phyloP scores from a whole-genome alignment of 2,888 invertebrate species.

The Cremastobaeus sp. region DNA sequence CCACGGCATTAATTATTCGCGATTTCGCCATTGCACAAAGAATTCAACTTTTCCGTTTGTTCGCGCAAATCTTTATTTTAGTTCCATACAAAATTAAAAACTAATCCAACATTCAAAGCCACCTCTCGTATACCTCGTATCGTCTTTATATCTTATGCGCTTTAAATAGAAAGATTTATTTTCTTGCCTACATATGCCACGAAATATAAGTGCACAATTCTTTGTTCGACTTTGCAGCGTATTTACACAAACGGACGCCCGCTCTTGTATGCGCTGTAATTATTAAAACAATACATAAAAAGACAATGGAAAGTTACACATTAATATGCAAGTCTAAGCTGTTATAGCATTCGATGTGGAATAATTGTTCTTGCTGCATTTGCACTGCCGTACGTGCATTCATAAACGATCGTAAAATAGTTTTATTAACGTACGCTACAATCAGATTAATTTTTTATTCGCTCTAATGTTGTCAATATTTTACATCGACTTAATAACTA shows the following conservation, averaged over 20 bases:
- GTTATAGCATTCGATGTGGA: slow-evolving; percentile 17
- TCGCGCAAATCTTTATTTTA: slow-evolving; percentile 37
- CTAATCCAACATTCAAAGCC: slow-evolving; percentile 29
- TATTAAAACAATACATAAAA: slow-evolving; percentile 37
- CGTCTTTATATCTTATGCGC: slow-evolving; percentile 24
- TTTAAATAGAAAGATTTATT: slow-evolving; percentile 47
- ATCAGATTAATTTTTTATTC: slow-evolving; percentile 28
- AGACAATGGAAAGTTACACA: slow-evolving; percentile 38
- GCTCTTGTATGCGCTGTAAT: background rate
- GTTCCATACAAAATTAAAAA: slow-evolving; percentile 46
- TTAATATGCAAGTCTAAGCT: slow-evolving; percentile 17
- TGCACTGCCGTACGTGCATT: slow-evolving; percentile 28
- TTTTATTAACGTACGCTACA: slow-evolving; percentile 20
- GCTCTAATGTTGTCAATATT: slow-evolving; percentile 28
- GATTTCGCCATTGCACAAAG: slow-evolving; percentile 30
- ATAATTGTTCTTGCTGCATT: slow-evolving; percentile 20
- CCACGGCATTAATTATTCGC: slow-evolving; percentile 40
- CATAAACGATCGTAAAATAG: slow-evolving; percentile 25
- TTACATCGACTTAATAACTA: slow-evolving; percentile 17
- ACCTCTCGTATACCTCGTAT: slow-evolving; percentile 23
- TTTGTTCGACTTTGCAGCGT: slow-evolving; percentile 27
- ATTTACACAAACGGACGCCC: slow-evolving; percentile 27
- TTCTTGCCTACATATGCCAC: slow-evolving; percentile 24
- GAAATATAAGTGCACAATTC: slow-evolving; percentile 34
- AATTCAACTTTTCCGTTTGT: slow-evolving; percentile 26